Conservation (phyloP, 1,140 invertebrate species). For the Rhyzopertha dominica region DNA sequence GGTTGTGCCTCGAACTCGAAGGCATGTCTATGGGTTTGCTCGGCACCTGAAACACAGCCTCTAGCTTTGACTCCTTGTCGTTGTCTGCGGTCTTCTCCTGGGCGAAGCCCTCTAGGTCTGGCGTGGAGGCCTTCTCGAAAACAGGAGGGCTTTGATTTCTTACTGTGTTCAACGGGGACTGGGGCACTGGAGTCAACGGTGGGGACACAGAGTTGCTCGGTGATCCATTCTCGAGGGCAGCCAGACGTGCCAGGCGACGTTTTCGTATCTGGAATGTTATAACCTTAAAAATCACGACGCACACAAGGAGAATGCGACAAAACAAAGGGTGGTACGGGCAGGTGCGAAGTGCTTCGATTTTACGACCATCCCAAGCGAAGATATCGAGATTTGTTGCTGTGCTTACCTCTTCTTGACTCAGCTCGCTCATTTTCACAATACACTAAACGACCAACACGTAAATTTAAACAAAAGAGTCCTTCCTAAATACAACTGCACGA, state of each 20-base stretch:
- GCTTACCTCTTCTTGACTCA: conserved; percentile 69
- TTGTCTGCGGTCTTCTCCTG: conserved; percentile 9
- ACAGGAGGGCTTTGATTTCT: conserved; percentile 38
- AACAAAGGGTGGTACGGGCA: conserved; percentile 26
- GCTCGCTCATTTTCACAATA: conserved; percentile 56
- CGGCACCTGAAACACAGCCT: conserved; percentile 37
- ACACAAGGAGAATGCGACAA: conserved; percentile 8
- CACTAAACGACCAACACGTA: conserved; percentile 8
- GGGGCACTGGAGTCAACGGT: conserved; percentile 39
- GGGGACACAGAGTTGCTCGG: conserved; percentile 39
- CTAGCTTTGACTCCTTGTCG: conserved; percentile 10
- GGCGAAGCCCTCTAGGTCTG: conserved; percentile 1
- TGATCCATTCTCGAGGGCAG: conserved; percentile 46
- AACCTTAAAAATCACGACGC: conserved; percentile 10
- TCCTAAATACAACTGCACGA: conserved; percentile 23
- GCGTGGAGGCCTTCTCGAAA: conserved; percentile 12
- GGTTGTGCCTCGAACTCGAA: conserved; percentile 28
- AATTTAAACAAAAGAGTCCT: conserved; percentile 10
- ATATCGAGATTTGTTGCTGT: conserved; percentile 15
- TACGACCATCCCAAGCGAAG: conserved; percentile 13
- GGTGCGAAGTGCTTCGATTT: conserved; percentile 22
- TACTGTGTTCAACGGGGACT: conserved; percentile 32
- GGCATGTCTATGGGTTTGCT: conserved; percentile 39
- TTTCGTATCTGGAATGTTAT: conserved; percentile 56
- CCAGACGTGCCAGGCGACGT: conserved; percentile 61